These are phyloP conservation scores for Pandemis corylana DNA, from an alignment of 2,888 invertebrate genomes.

Conservation along the genomic window DNA sequence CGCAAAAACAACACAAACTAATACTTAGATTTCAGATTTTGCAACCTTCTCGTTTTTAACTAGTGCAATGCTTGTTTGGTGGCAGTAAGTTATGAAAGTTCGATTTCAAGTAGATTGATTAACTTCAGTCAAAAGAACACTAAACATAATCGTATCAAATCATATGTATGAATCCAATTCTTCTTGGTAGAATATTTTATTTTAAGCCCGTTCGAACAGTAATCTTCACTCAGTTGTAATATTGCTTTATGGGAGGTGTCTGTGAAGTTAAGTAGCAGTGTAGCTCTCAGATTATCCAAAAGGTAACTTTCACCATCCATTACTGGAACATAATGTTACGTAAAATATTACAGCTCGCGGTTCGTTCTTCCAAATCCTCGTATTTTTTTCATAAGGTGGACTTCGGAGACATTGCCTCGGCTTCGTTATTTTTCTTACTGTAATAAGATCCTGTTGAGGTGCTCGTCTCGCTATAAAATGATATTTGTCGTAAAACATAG, in stretches of 20 bases:
- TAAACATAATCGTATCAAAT: too few species aligned
- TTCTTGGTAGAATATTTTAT: not conserved
- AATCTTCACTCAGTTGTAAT: not conserved
- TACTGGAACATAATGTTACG: conserved; percentile 5
- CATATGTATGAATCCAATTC: too few species aligned
- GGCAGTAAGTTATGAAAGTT: not conserved
- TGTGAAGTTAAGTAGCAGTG: not conserved
- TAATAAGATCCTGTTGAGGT: conserved; percentile 43
- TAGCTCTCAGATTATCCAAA: conserved; percentile 2
- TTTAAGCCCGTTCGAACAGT: not conserved
- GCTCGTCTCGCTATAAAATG: conserved; percentile 50
- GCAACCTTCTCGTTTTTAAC: not conserved
- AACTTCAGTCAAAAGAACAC: too few species aligned
- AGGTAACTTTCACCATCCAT: conserved; percentile 10
- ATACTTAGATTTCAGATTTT: conserved; percentile 18
- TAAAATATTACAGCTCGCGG: conserved; percentile 14
- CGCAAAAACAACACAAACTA: conserved; percentile 7
- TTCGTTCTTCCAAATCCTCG: conserved; percentile 9
- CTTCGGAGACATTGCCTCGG: conserved; percentile 2
- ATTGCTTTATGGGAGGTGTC: not conserved
- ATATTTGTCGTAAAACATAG: conserved; percentile 59
- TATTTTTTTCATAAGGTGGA: conserved; percentile 16
- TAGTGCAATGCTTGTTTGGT: not conserved
- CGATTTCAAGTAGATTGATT: too few species aligned
- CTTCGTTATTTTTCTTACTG: conserved; percentile 36